Percentiles rank a stretch among this genome's conserved stretches.
Evolutionary conservation across 2,888 invertebrate species (phyloP).

Genomic region (Eutolmus rufibarbis): DNA sequence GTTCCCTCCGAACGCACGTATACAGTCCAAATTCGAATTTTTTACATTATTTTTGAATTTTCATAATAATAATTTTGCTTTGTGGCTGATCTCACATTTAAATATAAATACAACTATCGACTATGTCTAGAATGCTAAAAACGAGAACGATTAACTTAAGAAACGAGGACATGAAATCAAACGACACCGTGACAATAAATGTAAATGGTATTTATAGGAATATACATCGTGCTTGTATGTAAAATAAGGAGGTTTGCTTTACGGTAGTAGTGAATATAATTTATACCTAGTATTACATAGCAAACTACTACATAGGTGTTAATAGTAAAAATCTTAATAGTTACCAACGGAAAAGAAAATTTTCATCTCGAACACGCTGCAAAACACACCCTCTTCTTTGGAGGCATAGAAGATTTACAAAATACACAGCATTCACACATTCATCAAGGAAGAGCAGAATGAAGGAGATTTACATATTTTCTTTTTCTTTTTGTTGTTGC

Average conservation of each 20-base stretch:
- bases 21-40: conserved; percentile 36
- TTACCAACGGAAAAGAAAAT: conserved; percentile 9
- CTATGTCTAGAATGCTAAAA: background rate
- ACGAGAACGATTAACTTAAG: background rate
- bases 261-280: conserved; percentile 12
- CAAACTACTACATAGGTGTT: conserved; percentile 2
- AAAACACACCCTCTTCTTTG: background rate
- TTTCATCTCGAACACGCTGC: background rate
- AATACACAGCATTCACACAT: background rate
- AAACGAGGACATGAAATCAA: background rate
- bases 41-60: background rate
- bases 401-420: background rate
- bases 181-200: conserved; percentile 20
- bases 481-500: background rate
- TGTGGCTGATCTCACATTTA: conserved; percentile 32
- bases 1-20: conserved; percentile 28
- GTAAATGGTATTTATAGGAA: conserved; percentile 38
- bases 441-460: background rate
- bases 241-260: conserved; percentile 24
- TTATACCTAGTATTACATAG: conserved; percentile 5
- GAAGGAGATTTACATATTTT: background rate
- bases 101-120: background rate
- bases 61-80: conserved; percentile 16
- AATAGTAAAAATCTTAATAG: conserved; percentile 8
- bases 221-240: conserved; percentile 42